Evolutionary conservation across 2,113 vertebrate species (phyloP).

Genomic region (Catharus fuscescens): DNA sequence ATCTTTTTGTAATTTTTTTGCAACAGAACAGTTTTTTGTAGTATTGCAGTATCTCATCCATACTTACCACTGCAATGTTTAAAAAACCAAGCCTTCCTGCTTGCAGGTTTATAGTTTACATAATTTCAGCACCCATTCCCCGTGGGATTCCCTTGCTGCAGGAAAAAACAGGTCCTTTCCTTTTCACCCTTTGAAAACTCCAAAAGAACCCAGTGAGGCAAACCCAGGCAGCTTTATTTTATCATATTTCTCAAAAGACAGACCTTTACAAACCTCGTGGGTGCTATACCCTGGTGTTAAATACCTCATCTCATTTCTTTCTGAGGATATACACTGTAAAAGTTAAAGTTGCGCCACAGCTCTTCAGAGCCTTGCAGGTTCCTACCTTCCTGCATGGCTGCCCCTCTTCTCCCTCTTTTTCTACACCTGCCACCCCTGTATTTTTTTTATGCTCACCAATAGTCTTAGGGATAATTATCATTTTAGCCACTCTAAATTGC

Average conservation of each 20-base stretch:
- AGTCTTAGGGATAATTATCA: not conserved
- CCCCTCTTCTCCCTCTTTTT: not conserved
- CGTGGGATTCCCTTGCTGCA: not conserved
- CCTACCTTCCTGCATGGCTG: not conserved
- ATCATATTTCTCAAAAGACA: not conserved
- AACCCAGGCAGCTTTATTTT: not conserved
- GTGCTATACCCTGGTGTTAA: not conserved
- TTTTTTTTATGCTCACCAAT: not conserved
- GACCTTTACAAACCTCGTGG: not conserved
- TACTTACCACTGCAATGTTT: not conserved
- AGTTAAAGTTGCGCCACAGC: not conserved
- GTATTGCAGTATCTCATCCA: not conserved
- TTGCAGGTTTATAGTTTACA: not conserved
- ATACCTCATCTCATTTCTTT: not conserved
- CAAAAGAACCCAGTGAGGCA: not conserved
- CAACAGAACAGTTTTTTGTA: not conserved
- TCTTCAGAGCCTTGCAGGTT: not conserved
- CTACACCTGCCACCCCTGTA: not conserved
- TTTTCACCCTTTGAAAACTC: not conserved
- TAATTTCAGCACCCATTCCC: not conserved
- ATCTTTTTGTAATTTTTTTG: not conserved
- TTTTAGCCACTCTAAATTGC: not conserved
- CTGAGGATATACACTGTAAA: rapidly evolving
- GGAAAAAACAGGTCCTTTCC: not conserved
- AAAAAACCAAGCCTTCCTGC: not conserved